Evolutionary conservation across 2,888 invertebrate genomes (phyloP).

Genomic region (Cybosia mesomella): DNA sequence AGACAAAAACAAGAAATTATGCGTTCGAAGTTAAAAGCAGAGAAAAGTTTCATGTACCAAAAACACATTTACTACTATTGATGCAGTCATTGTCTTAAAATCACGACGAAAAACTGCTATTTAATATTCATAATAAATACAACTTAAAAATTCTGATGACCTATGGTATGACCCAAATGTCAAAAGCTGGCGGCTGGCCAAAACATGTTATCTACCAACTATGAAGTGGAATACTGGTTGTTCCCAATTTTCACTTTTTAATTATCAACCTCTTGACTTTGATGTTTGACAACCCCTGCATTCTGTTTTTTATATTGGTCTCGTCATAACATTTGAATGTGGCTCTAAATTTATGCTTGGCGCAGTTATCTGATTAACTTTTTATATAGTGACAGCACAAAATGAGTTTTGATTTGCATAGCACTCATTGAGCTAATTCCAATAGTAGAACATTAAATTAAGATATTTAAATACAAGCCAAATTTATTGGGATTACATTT

Average conservation of each 20-base stretch:
- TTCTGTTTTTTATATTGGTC: slow-evolving; percentile 51
- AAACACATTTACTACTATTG: background rate
- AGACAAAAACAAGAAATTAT: no score
- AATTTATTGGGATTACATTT: slow-evolving; percentile 9
- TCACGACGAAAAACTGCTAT: slow-evolving; percentile 18
- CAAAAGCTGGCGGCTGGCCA: slow-evolving; percentile 73
- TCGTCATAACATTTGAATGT: slow-evolving; percentile 38
- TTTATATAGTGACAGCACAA: slow-evolving; percentile 36
- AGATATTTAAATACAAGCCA: slow-evolving; percentile 6
- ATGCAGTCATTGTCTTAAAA: slow-evolving; percentile 3
- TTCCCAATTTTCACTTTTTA: slow-evolving; percentile 82
- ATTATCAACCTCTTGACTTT: slow-evolving; percentile 77
- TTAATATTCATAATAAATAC: slow-evolving; percentile 36
- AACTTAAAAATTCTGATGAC: slow-evolving; percentile 53
- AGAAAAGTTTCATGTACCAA: background rate
- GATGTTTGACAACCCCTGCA: slow-evolving; percentile 63
- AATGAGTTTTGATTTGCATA: background rate
- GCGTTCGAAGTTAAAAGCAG: background rate
- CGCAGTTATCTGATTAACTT: slow-evolving; percentile 46
- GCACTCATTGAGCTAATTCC: background rate
- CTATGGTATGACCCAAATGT: slow-evolving; percentile 79
- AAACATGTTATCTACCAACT: slow-evolving; percentile 75
- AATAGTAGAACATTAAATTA: background rate
- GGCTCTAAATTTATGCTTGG: slow-evolving; percentile 29
- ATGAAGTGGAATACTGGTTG: slow-evolving; percentile 69